Conservation (phyloP, 2,888 invertebrate genomes). For the Drosophila mettleri region DNA sequence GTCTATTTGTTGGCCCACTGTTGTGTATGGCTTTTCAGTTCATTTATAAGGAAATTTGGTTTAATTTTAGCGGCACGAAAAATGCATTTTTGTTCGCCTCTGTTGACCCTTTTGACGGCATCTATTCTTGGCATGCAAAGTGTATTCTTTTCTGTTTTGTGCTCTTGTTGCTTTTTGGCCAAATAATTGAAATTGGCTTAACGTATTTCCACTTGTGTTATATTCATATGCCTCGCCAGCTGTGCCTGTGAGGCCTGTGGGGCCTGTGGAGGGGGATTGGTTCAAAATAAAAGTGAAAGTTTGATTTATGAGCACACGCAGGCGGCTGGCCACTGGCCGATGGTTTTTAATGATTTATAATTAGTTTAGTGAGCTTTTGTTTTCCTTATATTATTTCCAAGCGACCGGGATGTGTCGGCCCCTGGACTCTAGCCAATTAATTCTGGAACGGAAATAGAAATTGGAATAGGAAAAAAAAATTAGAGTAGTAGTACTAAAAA, state of each 20-base stretch:
- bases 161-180: neutral
- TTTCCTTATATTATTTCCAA: conserved; percentile 16
- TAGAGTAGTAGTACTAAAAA: conserved; percentile 9
- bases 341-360: conserved; percentile 63
- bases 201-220: conserved; percentile 28
- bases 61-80: conserved; percentile 47
- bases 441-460: conserved; percentile 77
- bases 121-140: conserved; percentile 61
- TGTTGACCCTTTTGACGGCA: conserved; percentile 69
- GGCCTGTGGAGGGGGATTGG: neutral
- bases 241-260: no score
- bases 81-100: conserved; percentile 56
- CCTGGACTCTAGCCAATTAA: conserved; percentile 69
- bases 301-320: conserved; percentile 73
- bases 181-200: conserved; percentile 60
- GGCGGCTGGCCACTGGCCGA: conserved; percentile 35
- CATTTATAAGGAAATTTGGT: conserved; percentile 54
- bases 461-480: conserved; percentile 11
- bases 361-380: conserved; percentile 59
- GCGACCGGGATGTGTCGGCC: conserved; percentile 36
- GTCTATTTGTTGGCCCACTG: conserved; percentile 62
- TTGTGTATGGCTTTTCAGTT: conserved; percentile 36
- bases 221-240: neutral
- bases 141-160: conserved; percentile 20
- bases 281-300: conserved; percentile 68